Evolutionary conservation across 2,888 invertebrate species (phyloP), one percentile per base, ranked within the genome.

Genomic region (Nasonia oneida): DNA sequence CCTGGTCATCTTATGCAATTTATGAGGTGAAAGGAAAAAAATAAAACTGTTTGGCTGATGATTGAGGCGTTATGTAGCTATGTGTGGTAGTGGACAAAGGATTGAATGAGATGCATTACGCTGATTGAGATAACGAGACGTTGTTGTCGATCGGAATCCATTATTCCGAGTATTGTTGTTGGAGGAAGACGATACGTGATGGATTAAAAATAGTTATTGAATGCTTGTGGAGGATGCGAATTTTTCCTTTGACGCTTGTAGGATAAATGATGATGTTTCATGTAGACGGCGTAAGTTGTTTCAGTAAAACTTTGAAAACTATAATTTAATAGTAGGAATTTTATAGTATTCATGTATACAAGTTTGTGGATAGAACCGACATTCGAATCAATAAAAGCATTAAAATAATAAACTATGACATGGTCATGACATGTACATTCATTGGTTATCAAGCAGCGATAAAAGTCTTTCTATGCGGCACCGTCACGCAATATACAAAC

Each of bases 1-100:
- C 23, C 42, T 76, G 50, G 37, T 50, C 73, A 53, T 67, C 75
- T 82, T 67, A 23, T 64, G 67, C 75, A 75, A 76, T 76, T 67
- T 67, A 67, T 61, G 81, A 29, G 14, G 78, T 3, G 14, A 67
- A 14, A 12, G 57, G 2, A 64, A 64, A n/a, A 57, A 64, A 64
- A 64, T 64, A 64, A 14, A 64, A 10, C 29, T 5, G 5, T 67
- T 67, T 33, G 12, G 33, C 14, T 33, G 33, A 67, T 79, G 23
- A 42, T 33, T 50, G 67, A 29, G 57, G 10, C 61, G 37, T 61
- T 39, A 2, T 15, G 37, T 37, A 37, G 37, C 37, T 4, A 37
- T 37, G 37, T n/a, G 15, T 57, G 29, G 14, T 15, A 10, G 12
- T 33, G 33, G 6, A 33, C 5, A 12, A 33, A 8, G 15, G 29